Base-by-base conservation (phyloP, 2,797 vertebrate genomes). In the Eleutherodactylus coqui region DNA sequence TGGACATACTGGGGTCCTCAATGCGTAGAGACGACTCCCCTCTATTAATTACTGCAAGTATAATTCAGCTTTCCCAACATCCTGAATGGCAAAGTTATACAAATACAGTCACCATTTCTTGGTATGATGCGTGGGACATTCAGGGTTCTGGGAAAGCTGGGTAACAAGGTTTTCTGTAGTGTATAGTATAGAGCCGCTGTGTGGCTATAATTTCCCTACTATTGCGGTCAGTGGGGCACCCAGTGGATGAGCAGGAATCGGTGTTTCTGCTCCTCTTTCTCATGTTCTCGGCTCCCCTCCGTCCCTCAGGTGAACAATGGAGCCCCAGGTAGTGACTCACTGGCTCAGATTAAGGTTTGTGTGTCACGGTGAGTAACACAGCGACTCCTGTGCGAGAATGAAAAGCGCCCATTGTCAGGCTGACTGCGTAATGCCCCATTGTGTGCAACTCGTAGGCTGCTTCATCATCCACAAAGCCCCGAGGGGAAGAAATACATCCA, bases 271-370 rank as follows among this genome's bases (percentile, higher is more conserved):
- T 41, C 53, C 41, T 55, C n/a, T 19, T 29, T 69, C 62, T 1
- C 43, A 4, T 11, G 27, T 32, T 21, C 17, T 45, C 38, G n/a
- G 60, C 60, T 81, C 3, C 24, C 32, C 78, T 45, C 9, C n/a
- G 14, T 10, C 21, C n/a, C 19, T 2, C 75, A 72, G 67, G 78
- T 82, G 43, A 78, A 85, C 47, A 78, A 69, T 24, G 17, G 38
- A 47, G 55, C 27, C 16, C 38, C 7, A 19, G 45, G 51, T 27
- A 5, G 62, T 87, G 81, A 87, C 16, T 87, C 85, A 86, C 17
- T 21, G 3, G 38, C 75, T 49, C 13, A 16, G 53, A 84, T 75
- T 80, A 29, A 84, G 86, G 82, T 84, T 83, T 83, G 41, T 87
- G 82, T 84, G 86, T 83, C 82, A 79, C 29, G 32, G 11, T 45